Percentiles rank a stretch among this genome's conserved stretches.
Conservation (phyloP, 2,113 vertebrate species). For the Pholis gunnellus region DNA sequence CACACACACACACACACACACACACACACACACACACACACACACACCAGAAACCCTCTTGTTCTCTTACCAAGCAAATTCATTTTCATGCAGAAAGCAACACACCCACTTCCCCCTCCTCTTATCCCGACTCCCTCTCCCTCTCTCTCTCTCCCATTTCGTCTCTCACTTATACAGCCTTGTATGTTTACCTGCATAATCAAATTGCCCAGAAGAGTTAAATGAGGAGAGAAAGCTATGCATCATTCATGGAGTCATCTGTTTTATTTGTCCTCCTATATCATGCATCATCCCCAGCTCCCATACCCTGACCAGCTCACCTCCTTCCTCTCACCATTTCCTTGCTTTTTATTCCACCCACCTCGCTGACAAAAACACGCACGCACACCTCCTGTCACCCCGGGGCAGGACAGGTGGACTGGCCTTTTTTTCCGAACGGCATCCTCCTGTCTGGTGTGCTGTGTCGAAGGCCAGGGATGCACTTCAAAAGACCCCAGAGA, state of each 20-base stretch:
- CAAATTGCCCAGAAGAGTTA: conserved; percentile 35
- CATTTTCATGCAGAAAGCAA: conserved; percentile 42
- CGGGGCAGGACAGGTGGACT: background rate
- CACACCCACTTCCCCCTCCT: conserved; percentile 14
- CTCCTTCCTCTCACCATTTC: background rate
- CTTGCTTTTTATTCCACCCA: background rate
- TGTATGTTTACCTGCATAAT: conserved; percentile 66
- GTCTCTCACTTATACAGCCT: conserved; percentile 33
- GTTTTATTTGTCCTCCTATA: conserved; percentile 44
- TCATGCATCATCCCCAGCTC: conserved; percentile 2
- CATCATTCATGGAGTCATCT: conserved; percentile 65
- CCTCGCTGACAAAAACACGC: background rate
- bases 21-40: background rate
- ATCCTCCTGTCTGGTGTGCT: conserved; percentile 26
- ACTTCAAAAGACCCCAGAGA: conserved; percentile 59
- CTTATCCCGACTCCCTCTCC: background rate
- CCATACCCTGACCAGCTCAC: conserved; percentile 11
- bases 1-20: background rate
- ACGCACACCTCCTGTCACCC: background rate
- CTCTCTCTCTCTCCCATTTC: conserved; percentile 4
- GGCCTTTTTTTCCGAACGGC: conserved; percentile 55
- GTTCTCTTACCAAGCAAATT: conserved; percentile 20
- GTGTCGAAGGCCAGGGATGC: background rate
- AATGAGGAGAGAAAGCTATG: conserved; percentile 38
- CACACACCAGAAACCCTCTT: background rate